Conservation (phyloP, 2,797 vertebrate genomes). For the Tiaroga cobitis region DNA sequence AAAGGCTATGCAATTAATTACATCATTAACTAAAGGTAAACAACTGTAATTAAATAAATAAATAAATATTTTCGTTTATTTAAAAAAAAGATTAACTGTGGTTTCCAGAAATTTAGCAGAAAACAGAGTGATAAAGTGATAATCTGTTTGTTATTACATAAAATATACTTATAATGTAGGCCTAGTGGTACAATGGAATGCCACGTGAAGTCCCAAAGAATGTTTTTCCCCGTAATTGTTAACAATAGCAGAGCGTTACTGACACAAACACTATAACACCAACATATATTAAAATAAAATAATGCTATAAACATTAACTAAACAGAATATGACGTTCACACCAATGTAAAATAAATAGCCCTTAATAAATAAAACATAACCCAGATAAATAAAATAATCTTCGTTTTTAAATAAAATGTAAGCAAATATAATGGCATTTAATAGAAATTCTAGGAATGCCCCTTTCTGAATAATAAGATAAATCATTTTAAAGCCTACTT, state of each 20-base stretch:
- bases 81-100: neutral
- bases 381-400: neutral
- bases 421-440: neutral
- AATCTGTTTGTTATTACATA: neutral
- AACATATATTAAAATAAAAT: neutral
- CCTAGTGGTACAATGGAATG: too few relatives aligned
- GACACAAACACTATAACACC: neutral
- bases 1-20: neutral
- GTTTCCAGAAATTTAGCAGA: neutral
- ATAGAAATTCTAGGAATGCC: neutral
- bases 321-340: neutral
- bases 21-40: neutral
- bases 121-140: neutral
- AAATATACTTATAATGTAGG: neutral
- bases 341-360: neutral
- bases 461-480: neutral
- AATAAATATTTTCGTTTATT: neutral
- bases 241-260: neutral
- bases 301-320: neutral
- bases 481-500: neutral
- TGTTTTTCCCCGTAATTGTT: neutral
- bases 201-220: too few relatives aligned
- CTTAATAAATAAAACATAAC: too few relatives aligned
- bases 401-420: neutral
- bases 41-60: neutral